A percentile compares a stretch with the other conserved stretches of the same genome.
These are phyloP conservation scores for Danio choprae DNA, from an alignment of 2,797 vertebrate species.

Conservation along the genomic window DNA sequence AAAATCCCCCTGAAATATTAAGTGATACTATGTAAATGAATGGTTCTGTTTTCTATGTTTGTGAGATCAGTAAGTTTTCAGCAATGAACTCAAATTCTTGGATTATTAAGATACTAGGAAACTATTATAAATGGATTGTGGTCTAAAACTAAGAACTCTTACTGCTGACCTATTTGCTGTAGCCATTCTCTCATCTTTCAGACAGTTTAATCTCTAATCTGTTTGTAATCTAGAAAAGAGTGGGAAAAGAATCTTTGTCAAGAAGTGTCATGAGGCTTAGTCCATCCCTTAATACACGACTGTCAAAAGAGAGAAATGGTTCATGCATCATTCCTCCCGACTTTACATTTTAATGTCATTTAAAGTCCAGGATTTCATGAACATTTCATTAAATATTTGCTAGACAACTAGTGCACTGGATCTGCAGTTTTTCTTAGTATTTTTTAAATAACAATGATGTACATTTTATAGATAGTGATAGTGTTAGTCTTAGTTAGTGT, in stretches of 20 bases:
- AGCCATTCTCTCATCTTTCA: conserved; percentile 24
- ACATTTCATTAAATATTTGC: background rate
- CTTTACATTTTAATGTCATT: background rate
- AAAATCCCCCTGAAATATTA: no score
- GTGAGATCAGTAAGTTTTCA: background rate
- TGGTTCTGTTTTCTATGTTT: background rate
- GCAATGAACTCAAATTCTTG: background rate
- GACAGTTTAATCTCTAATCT: conserved; percentile 61
- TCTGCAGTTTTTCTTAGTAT: no score
- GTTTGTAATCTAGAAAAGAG: conserved; percentile 43
- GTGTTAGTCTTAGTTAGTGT: no score
- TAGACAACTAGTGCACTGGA: background rate
- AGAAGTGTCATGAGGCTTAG: background rate
- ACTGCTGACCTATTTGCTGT: conserved; percentile 51
- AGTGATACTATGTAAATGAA: no score
- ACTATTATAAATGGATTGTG: conserved; percentile 59
- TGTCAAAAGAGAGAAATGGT: background rate
- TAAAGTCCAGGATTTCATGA: background rate
- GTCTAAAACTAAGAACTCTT: conserved; percentile 51
- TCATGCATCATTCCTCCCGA: background rate
- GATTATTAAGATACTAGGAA: background rate
- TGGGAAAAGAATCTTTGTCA: background rate
- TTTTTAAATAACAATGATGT: no score
- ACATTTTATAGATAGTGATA: no score
- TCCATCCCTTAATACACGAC: background rate